These are phyloP conservation scores for Teleopsis dalmanni DNA, from an alignment of 1,140 invertebrate species.

Conservation along the genomic window DNA sequence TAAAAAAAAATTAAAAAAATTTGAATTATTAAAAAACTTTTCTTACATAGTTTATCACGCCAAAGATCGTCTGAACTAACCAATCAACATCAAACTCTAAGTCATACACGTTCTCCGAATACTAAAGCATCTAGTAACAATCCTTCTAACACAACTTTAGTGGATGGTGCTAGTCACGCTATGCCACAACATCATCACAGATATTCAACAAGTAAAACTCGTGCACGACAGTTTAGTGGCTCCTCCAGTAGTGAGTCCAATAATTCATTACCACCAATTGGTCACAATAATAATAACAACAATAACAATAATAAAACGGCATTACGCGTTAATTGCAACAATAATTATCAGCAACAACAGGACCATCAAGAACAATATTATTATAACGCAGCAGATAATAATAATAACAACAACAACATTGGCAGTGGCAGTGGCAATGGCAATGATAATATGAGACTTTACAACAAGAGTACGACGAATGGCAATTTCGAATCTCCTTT, in stretches of 20 bases:
- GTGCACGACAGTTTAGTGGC: slow-evolving; percentile 26
- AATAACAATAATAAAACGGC: slow-evolving; percentile 15
- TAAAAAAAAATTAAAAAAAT: no score
- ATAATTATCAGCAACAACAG: slow-evolving; percentile 2
- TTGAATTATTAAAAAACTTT: no score
- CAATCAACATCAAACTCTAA: slow-evolving; percentile 13
- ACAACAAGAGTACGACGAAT: slow-evolving; percentile 2
- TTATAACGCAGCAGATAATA: slow-evolving; percentile 16
- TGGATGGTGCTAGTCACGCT: background rate
- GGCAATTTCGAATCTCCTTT: background rate
- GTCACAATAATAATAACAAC: no score
- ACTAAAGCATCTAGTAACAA: background rate
- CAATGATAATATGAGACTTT: background rate
- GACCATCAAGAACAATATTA: slow-evolving; percentile 6
- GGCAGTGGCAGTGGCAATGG: slow-evolving; percentile 1
- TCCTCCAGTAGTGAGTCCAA: slow-evolving; percentile 48
- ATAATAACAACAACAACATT: slow-evolving; percentile 15
- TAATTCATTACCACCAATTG: slow-evolving; percentile 34
- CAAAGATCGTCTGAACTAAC: slow-evolving; percentile 28
- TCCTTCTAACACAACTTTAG: background rate
- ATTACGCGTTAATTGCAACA: slow-evolving; percentile 11
- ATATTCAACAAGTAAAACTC: slow-evolving; percentile 7
- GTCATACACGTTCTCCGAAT: slow-evolving; percentile 6
- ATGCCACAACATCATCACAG: slow-evolving; percentile 2
- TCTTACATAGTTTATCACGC: slow-evolving; percentile 27